A percentile compares a stretch with the other conserved stretches of the same genome.
Evolutionary conservation across 2,797 vertebrate species (phyloP).

Genomic region (Paramormyrops hopkinsi): DNA sequence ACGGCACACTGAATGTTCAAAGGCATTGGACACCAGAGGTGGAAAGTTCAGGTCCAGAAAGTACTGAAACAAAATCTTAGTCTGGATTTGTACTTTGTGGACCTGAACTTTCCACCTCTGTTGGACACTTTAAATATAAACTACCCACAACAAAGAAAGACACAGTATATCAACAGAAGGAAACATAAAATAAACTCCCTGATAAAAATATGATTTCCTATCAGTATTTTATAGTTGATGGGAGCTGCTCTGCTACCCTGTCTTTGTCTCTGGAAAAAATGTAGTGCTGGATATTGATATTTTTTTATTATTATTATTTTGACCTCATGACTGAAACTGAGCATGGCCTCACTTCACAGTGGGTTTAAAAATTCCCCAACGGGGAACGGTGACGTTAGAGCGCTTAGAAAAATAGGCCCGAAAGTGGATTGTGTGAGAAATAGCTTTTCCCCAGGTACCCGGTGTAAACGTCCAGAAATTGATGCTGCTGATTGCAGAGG

Average conservation of each 20-base stretch:
- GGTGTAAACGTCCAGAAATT: background rate
- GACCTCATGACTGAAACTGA: background rate
- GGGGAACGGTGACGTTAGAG: background rate
- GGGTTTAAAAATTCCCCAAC: background rate
- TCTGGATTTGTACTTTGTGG: background rate
- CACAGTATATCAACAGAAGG: background rate
- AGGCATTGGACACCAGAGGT: background rate
- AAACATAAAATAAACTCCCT: background rate
- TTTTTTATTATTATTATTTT: background rate
- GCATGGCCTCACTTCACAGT: background rate
- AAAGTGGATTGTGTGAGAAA: background rate
- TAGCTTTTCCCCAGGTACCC: constrained; percentile 5
- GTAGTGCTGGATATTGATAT: background rate
- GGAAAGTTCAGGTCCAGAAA: background rate
- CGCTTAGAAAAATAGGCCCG: background rate
- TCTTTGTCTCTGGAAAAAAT: background rate
- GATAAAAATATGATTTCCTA: background rate
- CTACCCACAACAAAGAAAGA: background rate
- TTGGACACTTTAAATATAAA: background rate
- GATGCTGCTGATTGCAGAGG: background rate
- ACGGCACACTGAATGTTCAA: background rate
- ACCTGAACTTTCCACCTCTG: background rate
- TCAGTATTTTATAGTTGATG: background rate
- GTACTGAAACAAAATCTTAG: background rate
- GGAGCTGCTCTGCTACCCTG: background rate